Evolutionary conservation across 2,888 invertebrate species (phyloP), one percentile per base, ranked within the genome.

Genomic region (Epinotia ramella): DNA sequence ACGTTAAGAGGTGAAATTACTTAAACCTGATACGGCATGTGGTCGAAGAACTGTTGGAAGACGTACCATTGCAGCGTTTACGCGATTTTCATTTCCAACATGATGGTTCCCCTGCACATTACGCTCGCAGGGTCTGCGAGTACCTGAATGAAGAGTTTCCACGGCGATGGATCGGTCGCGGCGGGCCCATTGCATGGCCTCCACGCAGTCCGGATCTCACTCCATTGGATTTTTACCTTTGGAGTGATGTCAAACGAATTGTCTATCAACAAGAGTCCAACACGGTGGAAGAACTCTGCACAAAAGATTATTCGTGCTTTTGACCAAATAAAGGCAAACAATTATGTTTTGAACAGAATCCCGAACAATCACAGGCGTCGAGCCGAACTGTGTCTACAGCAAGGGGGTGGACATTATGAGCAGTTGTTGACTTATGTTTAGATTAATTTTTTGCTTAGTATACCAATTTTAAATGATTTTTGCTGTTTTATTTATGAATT

Each of bases 61-160:
- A 28, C 24, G 24, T 28, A 28, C 24, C 24, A 28, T 28, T 28
- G 24, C 24, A 28, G 24, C 24, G 24, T 28, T 28, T 28, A 28
- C 24, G 24, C 24, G 24, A 28, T 28, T 28, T 28, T 28, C 24
- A 28, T 28, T 28, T 28, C 24, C 24, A 33, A 33, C 13, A 49
- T 49, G 49, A 12, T 49, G 49, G 2, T 49, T 16, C 49, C 49
- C 49, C 49, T 49, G 49, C 49, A 49, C 49, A 49, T 49, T 49
- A 49, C 49, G 49, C 49, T 49, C 49, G 49, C 49, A 49, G 49
- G 49, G 49, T 49, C 49, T 16, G 49, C 49, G 13, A 49, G 49
- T 49, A 49, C 49, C 49, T 49, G 49, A 49, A 49, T 49, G 49
- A 49, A 49, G 49, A 49, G 49, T 49, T 49, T 49, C 49, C 49